These are phyloP conservation scores for Gymnobelideus leadbeateri DNA, from an alignment of 2,113 vertebrate species.

Conservation along the genomic window DNA sequence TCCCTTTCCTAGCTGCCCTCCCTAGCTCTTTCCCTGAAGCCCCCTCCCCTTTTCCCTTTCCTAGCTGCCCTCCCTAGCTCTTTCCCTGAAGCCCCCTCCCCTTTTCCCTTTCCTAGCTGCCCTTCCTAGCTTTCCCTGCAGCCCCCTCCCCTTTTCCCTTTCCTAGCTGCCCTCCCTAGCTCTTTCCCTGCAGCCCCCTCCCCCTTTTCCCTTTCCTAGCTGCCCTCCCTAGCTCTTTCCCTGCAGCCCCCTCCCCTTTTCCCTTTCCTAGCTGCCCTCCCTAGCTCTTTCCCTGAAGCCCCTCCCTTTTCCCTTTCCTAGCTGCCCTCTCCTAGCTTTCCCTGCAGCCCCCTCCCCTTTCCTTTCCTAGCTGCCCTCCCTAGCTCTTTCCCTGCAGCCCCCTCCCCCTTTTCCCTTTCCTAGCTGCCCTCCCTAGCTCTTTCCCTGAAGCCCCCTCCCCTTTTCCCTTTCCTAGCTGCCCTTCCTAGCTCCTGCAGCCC, in stretches of 20 bases:
- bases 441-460: too few species aligned
- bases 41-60: background rate
- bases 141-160: background rate
- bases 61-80: too few species aligned
- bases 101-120: too few species aligned
- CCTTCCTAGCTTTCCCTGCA: too few species aligned
- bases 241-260: background rate
- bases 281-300: background rate
- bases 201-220: background rate
- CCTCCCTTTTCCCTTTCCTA: background rate
- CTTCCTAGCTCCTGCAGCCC: background rate
- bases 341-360: background rate
- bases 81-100: background rate
- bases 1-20: too few species aligned
- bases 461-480: background rate
- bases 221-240: background rate
- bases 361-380: too few species aligned
- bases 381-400: background rate
- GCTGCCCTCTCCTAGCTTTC: too few species aligned
- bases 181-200: background rate
- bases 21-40: background rate
- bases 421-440: too few species aligned
- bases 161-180: background rate
- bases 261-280: too few species aligned
- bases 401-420: background rate